Evolutionary conservation across 2,888 invertebrate species (phyloP), one percentile per base, ranked within the genome.

Genomic region (Pyrrhosoma nymphula): DNA sequence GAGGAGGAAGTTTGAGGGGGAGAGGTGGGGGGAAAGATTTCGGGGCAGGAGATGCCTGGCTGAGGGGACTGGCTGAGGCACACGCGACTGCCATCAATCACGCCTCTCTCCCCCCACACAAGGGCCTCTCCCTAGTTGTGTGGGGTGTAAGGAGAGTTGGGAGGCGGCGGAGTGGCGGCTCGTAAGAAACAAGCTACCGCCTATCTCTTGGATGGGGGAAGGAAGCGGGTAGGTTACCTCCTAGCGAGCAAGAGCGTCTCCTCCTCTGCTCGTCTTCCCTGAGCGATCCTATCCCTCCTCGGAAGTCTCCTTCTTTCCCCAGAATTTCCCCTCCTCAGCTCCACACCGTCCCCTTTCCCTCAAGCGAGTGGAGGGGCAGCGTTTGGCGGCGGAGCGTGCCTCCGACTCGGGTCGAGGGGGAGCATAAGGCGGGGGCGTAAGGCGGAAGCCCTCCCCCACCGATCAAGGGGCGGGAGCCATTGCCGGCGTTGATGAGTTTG

Each of bases 71-170:
- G 63, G 39, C 91, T 39, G 93, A 93, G 69, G 93, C 93, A 60
- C 93, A 93, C 93, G 93, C 93, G 93, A 93, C 93, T 75, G 23
- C 93, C 93, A 93, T 93, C 93, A 93, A 93, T 93, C 93, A 93
- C 75, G 69, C 47, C 75, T 23, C 63, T 39, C 55, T 30, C 63
- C 63, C 90, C 26, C 26, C 55, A n/a, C 88, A 23, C 88, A 47
- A 16, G 69, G 12, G 60, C 1, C 60, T 0, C 69, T 23, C 69
- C 10, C n/a, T 12, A 69, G 69, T 69, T 0, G 69, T 26, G 69
- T 6, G 82, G 82, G 35, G 82, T 1, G 30, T n/a, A 75, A 30
- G 82, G 1, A 3, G 82, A 26, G 30, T 3, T 14, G 35, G 69
- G n/a, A 23, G 10, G 23, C 26, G n/a, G 82, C 4, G n/a, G 82